These are phyloP conservation scores for Tethea ocularis DNA, from an alignment of 2,888 invertebrate genomes.

Conservation along the genomic window DNA sequence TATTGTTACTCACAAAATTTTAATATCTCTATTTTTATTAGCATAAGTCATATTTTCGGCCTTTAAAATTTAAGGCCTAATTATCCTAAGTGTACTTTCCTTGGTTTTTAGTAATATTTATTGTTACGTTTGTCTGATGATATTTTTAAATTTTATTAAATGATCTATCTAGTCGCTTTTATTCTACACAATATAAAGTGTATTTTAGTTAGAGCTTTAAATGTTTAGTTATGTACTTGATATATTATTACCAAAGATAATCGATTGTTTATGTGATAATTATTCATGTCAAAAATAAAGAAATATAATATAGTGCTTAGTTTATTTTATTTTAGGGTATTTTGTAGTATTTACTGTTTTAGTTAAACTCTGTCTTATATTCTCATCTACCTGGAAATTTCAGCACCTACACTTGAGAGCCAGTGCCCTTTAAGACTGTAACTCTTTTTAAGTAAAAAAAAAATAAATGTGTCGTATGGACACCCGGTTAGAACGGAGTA, in stretches of 20 bases:
- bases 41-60: no score
- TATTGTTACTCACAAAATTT: no score
- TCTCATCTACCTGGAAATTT: no score
- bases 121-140: conserved; percentile 9
- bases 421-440: no score
- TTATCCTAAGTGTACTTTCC: conserved; percentile 12
- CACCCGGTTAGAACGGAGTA: no score
- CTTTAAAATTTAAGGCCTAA: not conserved
- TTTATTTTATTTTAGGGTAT: not conserved
- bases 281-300: not conserved
- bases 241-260: conserved; percentile 10
- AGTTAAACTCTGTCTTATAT: no score
- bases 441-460: no score
- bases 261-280: conserved; percentile 1
- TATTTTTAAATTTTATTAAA: conserved; percentile 26
- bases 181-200: conserved; percentile 16
- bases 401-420: no score
- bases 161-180: conserved; percentile 35
- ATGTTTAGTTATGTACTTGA: not conserved
- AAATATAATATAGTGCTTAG: not conserved
- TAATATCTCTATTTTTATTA: no score
- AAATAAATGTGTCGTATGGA: no score
- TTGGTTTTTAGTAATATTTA: not conserved
- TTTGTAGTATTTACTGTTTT: not conserved
- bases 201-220: conserved; percentile 25